Conservation (phyloP, 1,140 invertebrate species). For the Drosophila pseudoobscura region DNA sequence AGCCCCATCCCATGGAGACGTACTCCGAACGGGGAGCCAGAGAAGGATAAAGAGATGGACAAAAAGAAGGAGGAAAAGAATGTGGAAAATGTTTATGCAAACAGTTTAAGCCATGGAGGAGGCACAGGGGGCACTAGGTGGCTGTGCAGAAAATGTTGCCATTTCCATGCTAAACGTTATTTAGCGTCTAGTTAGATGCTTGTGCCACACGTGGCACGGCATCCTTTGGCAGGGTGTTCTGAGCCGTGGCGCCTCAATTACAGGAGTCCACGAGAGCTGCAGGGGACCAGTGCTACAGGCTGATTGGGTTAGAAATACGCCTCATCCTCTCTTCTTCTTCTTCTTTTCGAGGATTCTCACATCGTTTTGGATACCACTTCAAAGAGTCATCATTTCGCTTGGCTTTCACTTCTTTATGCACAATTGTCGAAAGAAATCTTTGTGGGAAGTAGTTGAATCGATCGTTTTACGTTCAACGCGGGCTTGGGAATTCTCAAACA, state of each 20-base stretch:
- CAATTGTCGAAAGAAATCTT: no score
- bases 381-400: no score
- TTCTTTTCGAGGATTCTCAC: no score
- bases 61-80: constrained; percentile 23
- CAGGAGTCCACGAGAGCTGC: neutral
- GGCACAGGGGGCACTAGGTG: constrained; percentile 4
- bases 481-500: no score
- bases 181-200: constrained; percentile 67
- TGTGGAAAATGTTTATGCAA: constrained; percentile 63
- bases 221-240: no score
- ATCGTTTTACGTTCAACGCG: no score
- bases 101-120: constrained; percentile 56
- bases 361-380: no score
- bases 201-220: constrained; percentile 1
- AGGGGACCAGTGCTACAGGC: no score
- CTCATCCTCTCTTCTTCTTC: no score
- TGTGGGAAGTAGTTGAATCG: no score
- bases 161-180: constrained; percentile 73
- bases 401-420: no score
- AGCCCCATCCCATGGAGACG: constrained; percentile 15
- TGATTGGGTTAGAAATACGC: no score
- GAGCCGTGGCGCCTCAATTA: constrained; percentile 38
- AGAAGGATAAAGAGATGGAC: neutral
- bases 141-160: constrained; percentile 37
- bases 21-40: neutral